Percentiles rank a stretch among this genome's conserved stretches.
phyloP scores from a whole-genome alignment of 1,140 invertebrate species.

The Danaus plexippus region DNA sequence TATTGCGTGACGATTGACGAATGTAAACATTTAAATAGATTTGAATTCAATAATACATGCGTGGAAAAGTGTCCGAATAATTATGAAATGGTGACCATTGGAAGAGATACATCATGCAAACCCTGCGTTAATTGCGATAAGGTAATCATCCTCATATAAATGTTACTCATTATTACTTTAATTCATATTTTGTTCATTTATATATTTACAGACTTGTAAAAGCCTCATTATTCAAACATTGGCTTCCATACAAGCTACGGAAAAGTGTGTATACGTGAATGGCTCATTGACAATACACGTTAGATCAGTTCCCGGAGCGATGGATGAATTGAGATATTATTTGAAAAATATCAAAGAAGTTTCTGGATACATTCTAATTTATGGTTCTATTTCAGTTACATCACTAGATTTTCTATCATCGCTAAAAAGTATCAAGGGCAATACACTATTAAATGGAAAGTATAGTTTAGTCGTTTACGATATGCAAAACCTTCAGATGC shows the following conservation, averaged over 20 bases:
- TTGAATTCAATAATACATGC: slow-evolving; percentile 60
- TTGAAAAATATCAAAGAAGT: slow-evolving; percentile 83
- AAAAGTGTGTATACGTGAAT: slow-evolving; percentile 65
- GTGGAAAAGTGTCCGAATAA: slow-evolving; percentile 55
- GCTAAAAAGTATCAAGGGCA: slow-evolving; percentile 54
- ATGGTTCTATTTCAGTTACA: slow-evolving; percentile 79
- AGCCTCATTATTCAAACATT: slow-evolving; percentile 33
- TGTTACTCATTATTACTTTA: slow-evolving; percentile 7
- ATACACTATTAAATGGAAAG: slow-evolving; percentile 55
- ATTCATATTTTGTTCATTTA: background rate
- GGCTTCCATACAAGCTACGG: slow-evolving; percentile 37
- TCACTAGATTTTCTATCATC: slow-evolving; percentile 88
- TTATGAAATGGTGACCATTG: slow-evolving; percentile 25
- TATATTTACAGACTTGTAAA: slow-evolving; percentile 45
- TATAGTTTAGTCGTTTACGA: slow-evolving; percentile 82
- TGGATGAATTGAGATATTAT: slow-evolving; percentile 79
- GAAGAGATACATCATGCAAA: slow-evolving; percentile 5
- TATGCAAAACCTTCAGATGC: slow-evolving; percentile 78
- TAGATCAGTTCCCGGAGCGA: slow-evolving; percentile 14
- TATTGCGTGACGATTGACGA: slow-evolving; percentile 47
- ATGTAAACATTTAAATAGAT: slow-evolving; percentile 38
- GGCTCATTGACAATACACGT: slow-evolving; percentile 50
- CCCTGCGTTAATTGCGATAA: slow-evolving; percentile 28
- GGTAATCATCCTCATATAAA: slow-evolving; percentile 43
- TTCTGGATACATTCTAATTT: slow-evolving; percentile 80